These are phyloP conservation scores for Halcyon smyrnensis DNA, from an alignment of 2,797 vertebrate genomes.

Conservation along the genomic window DNA sequence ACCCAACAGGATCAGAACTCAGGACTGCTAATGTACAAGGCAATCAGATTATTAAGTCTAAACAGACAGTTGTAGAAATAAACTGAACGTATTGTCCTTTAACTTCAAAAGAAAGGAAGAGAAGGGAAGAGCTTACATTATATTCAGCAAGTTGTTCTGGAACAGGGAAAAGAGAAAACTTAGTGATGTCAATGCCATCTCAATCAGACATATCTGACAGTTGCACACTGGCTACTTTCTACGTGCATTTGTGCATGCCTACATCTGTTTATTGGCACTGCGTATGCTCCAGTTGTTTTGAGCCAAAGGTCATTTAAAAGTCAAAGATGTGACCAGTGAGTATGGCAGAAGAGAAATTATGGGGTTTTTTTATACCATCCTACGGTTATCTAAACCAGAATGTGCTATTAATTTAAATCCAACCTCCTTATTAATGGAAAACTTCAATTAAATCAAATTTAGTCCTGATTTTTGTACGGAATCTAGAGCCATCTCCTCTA, in stretches of 20 bases:
- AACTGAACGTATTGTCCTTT: not conserved
- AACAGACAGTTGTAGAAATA: not conserved
- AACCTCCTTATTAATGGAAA: not conserved
- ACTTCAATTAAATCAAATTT: not conserved
- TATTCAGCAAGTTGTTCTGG: not conserved
- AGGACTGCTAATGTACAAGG: not conserved
- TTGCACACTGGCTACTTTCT: not conserved
- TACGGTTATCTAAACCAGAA: not conserved
- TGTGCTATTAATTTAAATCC: not conserved
- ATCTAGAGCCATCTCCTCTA: not conserved
- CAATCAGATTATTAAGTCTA: not conserved
- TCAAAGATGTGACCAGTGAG: not conserved
- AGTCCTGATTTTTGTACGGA: not conserved
- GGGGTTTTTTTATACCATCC: rapidly evolving
- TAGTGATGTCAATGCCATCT: not conserved
- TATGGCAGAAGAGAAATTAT: not conserved
- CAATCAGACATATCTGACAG: not conserved
- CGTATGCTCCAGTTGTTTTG: not conserved
- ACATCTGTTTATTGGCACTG: not conserved
- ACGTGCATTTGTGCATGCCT: rapidly evolving
- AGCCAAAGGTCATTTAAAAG: not conserved
- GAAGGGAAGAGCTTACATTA: not conserved
- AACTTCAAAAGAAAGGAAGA: not conserved
- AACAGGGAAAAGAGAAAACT: not conserved
- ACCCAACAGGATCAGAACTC: not conserved